Base-by-base conservation (phyloP, 2,888 invertebrate species). In the Cremastobaeus sp. region DNA sequence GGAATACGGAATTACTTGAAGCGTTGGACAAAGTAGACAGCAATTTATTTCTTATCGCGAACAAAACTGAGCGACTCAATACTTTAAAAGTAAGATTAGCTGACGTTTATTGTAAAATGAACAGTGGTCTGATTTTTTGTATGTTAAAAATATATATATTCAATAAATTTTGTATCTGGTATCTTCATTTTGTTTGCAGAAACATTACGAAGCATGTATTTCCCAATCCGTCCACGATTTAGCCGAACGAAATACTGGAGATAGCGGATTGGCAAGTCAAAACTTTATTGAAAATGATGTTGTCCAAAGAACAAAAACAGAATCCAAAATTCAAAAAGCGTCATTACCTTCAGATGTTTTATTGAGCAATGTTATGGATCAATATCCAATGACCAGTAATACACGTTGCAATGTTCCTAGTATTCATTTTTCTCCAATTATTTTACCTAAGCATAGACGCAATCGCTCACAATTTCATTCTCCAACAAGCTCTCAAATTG, bases 51-150 rank as follows among this genome's bases (percentile, higher is more conserved):
- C 85, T 88, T 77, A 88, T 92, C 82, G 89, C 90, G 15, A 90
- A 91, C 1, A 91, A 91, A 86, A 91, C 91, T 18, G 90, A 91
- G 78, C 87, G 90, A 64, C 89, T 92, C 20, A 90, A 90, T 83
- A 85, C 88, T 82, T 87, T 91, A 82, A 89, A 89, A 85, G 90
- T 90, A 77, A 83, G 85, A 79, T n/a, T n/a, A n/a, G n/a, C 50
- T 8, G 41, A 17, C 3, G 20, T 12, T 37, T 35, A 20, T 32
- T 11, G 52, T 11, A 11, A n/a, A 39, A 18, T 37, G 5, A 37
- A 9, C 25, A 25, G 25, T 25, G n/a, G n/a, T n/a, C n/a, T n/a
- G n/a, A n/a, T 25, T 25, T 25, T 25, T 25, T 25, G 3, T 25
- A 25, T 5, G 25, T 25, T 25, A 25, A 25, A 8, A 25, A n/a